These are phyloP conservation scores for Temnopleurus reevesii DNA, from an alignment of 53 echinoderm and acorn worm species.

Conservation along the genomic window DNA sequence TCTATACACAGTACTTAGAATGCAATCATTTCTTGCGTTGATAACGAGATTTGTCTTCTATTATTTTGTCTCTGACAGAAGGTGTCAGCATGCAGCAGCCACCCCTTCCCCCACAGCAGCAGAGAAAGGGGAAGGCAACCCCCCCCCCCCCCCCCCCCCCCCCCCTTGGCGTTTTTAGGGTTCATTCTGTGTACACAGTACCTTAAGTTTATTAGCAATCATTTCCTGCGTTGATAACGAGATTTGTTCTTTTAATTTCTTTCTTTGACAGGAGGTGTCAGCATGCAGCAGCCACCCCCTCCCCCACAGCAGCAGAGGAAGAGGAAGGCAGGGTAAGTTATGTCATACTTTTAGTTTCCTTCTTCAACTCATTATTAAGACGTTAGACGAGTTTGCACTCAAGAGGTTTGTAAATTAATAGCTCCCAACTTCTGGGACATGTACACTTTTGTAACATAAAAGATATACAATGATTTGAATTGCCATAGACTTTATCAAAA, in stretches of 20 bases:
- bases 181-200: too few species aligned
- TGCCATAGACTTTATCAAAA: too few species aligned
- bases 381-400: too few species aligned
- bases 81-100: conserved; percentile 1
- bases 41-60: background rate
- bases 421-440: too few species aligned
- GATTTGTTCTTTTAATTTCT: background rate
- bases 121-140: conserved; percentile 46
- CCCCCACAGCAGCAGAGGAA: conserved; percentile 52
- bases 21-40: background rate
- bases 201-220: too few species aligned
- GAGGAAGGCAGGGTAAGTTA: conserved; percentile 52
- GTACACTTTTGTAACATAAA: too few species aligned
- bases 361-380: too few species aligned
- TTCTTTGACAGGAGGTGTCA: background rate
- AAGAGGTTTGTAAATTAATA: too few species aligned
- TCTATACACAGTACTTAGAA: too few species aligned
- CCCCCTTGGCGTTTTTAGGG: too few species aligned
- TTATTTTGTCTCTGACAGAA: background rate
- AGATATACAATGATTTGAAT: too few species aligned
- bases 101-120: conserved; percentile 47
- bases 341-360: background rate
- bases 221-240: background rate
- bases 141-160: too few species aligned
- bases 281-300: conserved; percentile 41